Conservation (phyloP, 2,113 vertebrate species). For the Kryptolebias marmoratus region DNA sequence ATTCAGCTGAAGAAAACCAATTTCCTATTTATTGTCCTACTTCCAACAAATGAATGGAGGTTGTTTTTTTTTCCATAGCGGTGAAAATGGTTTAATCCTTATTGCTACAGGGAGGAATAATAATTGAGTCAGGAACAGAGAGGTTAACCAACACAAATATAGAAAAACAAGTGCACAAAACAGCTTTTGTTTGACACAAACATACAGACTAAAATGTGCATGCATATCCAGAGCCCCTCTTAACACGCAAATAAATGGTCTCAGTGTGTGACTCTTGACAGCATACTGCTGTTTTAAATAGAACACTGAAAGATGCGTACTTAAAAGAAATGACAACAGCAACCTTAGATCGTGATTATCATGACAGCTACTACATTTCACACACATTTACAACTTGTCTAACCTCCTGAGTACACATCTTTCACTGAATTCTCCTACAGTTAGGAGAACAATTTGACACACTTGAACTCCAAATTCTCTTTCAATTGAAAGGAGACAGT, state of each 20-base stretch:
- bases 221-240: neutral
- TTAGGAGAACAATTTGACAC: no score
- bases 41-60: conserved; percentile 63
- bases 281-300: no score
- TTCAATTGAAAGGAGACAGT: no score
- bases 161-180: conserved; percentile 15
- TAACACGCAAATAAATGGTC: neutral
- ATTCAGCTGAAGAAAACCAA: conserved; percentile 65
- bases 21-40: conserved; percentile 72
- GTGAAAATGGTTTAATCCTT: conserved; percentile 72
- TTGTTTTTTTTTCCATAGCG: conserved; percentile 35
- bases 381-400: no score
- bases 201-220: neutral
- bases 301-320: no score
- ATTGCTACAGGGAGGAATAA: conserved; percentile 69
- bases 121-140: conserved; percentile 63
- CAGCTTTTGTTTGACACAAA: neutral
- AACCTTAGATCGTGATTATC: no score
- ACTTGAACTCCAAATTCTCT: no score
- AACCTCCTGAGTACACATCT: no score
- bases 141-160: conserved; percentile 40
- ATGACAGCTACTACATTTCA: no score
- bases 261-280: no score
- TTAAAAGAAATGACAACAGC: no score
- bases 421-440: no score